Evolutionary conservation across 2,797 vertebrate genomes (phyloP), one percentile per base, ranked within the genome.

Genomic region (Coccyzus lansbergi): DNA sequence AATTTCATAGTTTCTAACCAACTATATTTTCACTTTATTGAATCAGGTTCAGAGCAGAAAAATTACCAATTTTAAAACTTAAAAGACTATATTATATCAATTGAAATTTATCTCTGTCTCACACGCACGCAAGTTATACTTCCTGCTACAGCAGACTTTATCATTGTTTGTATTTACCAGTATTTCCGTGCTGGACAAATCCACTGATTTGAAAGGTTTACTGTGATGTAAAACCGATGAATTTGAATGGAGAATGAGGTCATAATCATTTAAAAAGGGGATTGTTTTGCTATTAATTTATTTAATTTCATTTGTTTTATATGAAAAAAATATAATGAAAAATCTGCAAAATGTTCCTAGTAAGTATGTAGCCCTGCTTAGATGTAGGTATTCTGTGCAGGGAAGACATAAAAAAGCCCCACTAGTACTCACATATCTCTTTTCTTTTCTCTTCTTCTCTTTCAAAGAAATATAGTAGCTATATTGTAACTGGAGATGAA

Each of bases 141-240:
- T 40, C 5, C 20, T 38, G 3, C 19, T 40, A 4, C 14, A 6
- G 15, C 18, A 63, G 26, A 63, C 21, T 36, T 60, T 36, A 77
- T 48, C 8, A 34, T n/a, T 76, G 12, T n/a, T n/a, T 9, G 18
- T 44, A 31, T 84, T 65, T 69, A 56, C 2, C 0, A 0, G 3
- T 49, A 12, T 67, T 51, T 67, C 12, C 15, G 25, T 15, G 49
- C 15, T 49, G 21, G 25, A 36, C 6, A 78, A 75, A n/a, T 28
- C 5, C 13, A 33, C 38, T 60, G 16, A 38, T 58, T 46, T 31
- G 10, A 83, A 80, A 48, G 25, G 7, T 59, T 59, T 56, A 48
- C 9, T 58, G 8, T 34, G 5, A 51, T 12, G 2, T 56, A 70
- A 65, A 87, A 44, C 25, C 52, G 28, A 60, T 40, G 15, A 44